Percentiles rank a stretch among this genome's conserved stretches.
phyloP scores from a whole-genome alignment of 35 echinoderm and acorn worm species.

The Eucidaris tribuloides region DNA sequence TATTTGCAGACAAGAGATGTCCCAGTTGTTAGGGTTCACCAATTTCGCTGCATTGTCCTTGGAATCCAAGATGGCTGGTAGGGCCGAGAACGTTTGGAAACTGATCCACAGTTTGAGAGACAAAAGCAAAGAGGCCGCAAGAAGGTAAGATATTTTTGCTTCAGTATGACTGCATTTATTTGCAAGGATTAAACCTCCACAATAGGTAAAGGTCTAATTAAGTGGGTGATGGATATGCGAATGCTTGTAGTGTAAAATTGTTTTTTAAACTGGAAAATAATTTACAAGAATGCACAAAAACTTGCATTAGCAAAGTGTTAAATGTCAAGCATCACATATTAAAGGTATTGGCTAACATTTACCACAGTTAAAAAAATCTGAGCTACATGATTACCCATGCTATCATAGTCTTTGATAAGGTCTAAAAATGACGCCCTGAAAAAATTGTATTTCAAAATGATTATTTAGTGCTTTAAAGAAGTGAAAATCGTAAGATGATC shows the following conservation, averaged over 20 bases:
- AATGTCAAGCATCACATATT: too few species aligned
- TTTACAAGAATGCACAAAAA: neutral
- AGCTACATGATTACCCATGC: too few species aligned
- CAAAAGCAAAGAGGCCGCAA: conserved; percentile 78
- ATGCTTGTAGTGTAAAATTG: neutral
- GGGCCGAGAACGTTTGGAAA: conserved; percentile 76
- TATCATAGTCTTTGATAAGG: too few species aligned
- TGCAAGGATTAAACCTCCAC: too few species aligned
- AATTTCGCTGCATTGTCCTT: conserved; percentile 82
- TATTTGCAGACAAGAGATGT: conserved; percentile 62
- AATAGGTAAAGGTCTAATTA: neutral
- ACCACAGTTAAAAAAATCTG: too few species aligned
- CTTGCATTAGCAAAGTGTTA: neutral
- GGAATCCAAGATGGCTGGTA: conserved; percentile 80
- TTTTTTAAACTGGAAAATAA: neutral
- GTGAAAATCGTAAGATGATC: too few species aligned
- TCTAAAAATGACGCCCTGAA: too few species aligned
- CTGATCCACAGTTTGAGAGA: conserved; percentile 74
- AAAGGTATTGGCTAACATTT: too few species aligned
- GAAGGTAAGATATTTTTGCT: conserved; percentile 31
- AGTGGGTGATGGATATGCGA: too few species aligned
- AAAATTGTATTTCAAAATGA: too few species aligned
- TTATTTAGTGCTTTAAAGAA: too few species aligned
- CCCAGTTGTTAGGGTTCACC: conserved; percentile 63
- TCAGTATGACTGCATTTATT: too few species aligned